A percentile compares a stretch with the other conserved stretches of the same genome.
Conservation (phyloP, 2,113 vertebrate genomes). For the Thinocorus orbignyianus region DNA sequence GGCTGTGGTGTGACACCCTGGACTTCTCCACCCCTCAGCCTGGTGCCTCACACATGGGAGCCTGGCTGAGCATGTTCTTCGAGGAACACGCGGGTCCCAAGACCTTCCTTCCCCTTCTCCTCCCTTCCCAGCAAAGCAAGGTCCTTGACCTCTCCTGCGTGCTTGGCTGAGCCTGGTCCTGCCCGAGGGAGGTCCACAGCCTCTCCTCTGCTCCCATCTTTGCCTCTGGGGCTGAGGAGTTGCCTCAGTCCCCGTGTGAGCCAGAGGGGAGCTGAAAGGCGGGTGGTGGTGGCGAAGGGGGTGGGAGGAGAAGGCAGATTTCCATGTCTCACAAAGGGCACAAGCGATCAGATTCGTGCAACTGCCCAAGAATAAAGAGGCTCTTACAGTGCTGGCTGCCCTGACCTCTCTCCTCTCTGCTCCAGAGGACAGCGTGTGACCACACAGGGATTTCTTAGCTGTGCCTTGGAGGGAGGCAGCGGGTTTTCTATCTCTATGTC, state of each 20-base stretch:
- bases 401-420: conserved; percentile 65
- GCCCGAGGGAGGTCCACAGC: not conserved
- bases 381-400: conserved; percentile 62
- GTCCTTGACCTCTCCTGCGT: accelerated
- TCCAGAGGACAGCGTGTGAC: conserved; percentile 64
- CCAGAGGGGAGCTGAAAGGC: not conserved
- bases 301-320: conserved; percentile 54
- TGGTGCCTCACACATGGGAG: accelerated
- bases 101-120: not conserved
- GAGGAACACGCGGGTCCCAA: accelerated
- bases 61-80: not conserved
- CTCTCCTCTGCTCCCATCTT: not conserved
- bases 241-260: not conserved
- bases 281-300: not conserved
- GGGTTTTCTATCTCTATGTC: conserved; percentile 12
- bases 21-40: not conserved
- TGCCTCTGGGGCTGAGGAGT: not conserved
- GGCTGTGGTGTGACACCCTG: not conserved
- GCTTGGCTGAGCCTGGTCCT: accelerated
- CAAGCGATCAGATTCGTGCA: conserved; percentile 65
- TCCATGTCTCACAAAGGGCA: conserved; percentile 66
- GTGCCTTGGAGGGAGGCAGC: not conserved
- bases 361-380: conserved; percentile 67
- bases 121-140: not conserved
- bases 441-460: conserved; percentile 68